These are phyloP conservation scores for Andrena bucephala DNA, from an alignment of 2,888 invertebrate genomes.

Conservation along the genomic window DNA sequence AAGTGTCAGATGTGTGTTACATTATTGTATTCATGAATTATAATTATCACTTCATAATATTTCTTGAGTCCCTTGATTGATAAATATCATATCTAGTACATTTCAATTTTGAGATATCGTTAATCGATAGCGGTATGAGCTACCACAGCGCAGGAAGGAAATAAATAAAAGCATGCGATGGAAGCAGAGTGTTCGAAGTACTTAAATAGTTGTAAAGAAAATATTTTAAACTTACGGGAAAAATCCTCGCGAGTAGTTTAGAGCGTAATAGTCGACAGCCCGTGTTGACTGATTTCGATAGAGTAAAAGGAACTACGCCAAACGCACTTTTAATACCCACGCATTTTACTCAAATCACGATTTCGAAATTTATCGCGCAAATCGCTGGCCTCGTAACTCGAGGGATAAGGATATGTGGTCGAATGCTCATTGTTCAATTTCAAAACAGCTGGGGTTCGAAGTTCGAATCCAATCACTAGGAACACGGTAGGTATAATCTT, in stretches of 20 bases:
- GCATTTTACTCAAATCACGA: conserved; percentile 30
- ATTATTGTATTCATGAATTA: background rate
- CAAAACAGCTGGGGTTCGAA: background rate
- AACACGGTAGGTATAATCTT: background rate
- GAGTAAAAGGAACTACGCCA: background rate
- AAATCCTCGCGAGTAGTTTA: background rate
- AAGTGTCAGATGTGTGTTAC: background rate
- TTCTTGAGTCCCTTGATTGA: background rate
- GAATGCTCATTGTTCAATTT: conserved; percentile 35
- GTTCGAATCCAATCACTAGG: no score
- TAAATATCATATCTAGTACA: background rate
- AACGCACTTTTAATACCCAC: background rate
- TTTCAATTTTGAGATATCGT: background rate
- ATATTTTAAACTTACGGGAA: conserved; percentile 30
- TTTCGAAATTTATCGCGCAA: conserved; percentile 4
- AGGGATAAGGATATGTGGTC: background rate
- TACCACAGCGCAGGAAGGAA: background rate
- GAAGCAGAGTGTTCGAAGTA: background rate
- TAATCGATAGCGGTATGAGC: background rate
- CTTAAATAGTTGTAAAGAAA: background rate
- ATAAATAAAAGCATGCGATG: background rate
- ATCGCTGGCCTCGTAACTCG: conserved; percentile 10
- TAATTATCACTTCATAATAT: background rate
- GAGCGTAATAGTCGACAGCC: background rate
- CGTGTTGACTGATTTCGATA: background rate